These are phyloP conservation scores for Fragum whitleyi DNA, from an alignment of 2,888 invertebrate species.

Conservation along the genomic window DNA sequence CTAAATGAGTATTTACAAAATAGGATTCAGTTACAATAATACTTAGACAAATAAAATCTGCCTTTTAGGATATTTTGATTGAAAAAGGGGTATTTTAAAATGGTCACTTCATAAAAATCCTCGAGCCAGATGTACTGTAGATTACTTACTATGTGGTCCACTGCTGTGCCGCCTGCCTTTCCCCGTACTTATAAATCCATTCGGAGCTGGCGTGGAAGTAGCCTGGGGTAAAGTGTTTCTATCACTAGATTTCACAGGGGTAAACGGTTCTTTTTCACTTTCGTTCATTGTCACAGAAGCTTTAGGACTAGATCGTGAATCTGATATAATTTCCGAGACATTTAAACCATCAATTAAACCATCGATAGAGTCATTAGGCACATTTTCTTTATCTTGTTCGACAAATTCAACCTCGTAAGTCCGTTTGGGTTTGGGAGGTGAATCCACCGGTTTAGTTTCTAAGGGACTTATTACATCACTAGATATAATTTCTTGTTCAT, in stretches of 20 bases:
- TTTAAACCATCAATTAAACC: slow-evolving; percentile 46
- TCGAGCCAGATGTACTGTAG: no score
- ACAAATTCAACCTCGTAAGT: slow-evolving; percentile 60
- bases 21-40: no score
- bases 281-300: slow-evolving; percentile 66
- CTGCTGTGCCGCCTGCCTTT: slow-evolving; percentile 40
- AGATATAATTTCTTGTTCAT: slow-evolving; percentile 19
- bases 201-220: slow-evolving; percentile 80
- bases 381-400: slow-evolving; percentile 72
- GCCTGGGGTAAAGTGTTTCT: slow-evolving; percentile 72
- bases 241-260: slow-evolving; percentile 73
- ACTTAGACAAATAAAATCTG: no score
- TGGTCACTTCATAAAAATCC: no score
- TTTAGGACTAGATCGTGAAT: slow-evolving; percentile 67
- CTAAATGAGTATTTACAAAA: no score
- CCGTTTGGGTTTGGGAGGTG: slow-evolving; percentile 64
- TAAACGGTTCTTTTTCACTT: slow-evolving; percentile 65
- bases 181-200: slow-evolving; percentile 73
- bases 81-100: no score
- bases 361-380: slow-evolving; percentile 57
- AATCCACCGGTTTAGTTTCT: slow-evolving; percentile 51
- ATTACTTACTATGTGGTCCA: slow-evolving; percentile 57
- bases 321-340: slow-evolving; percentile 62
- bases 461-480: slow-evolving; percentile 35
- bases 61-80: no score